Percentiles rank a stretch among this genome's conserved stretches.
These are phyloP conservation scores for Diarsia dahlii DNA, from an alignment of 2,888 invertebrate species.

Conservation along the genomic window DNA sequence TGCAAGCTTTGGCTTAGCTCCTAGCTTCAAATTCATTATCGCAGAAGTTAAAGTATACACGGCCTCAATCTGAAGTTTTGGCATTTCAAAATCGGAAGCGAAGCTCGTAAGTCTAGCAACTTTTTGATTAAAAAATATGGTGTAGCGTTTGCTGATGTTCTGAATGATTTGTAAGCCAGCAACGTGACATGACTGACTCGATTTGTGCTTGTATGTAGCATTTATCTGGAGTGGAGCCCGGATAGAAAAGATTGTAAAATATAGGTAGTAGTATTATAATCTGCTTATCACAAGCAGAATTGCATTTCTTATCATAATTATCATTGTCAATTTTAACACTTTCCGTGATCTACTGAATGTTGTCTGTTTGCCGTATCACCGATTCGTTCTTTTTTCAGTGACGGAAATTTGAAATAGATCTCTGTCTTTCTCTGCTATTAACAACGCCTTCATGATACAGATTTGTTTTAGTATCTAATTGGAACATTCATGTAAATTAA, in stretches of 20 bases:
- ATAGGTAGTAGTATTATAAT: constrained; percentile 7
- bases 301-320: too few species aligned
- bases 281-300: neutral
- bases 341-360: constrained; percentile 22
- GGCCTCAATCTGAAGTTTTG: neutral
- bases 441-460: neutral
- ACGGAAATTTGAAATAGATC: neutral
- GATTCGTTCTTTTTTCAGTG: constrained; percentile 12
- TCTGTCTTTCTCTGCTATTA: constrained; percentile 23
- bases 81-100: constrained; percentile 6
- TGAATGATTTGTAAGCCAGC: constrained; percentile 29
- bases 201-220: constrained; percentile 3
- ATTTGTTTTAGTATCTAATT: constrained; percentile 24
- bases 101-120: constrained; percentile 24
- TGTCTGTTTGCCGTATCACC: constrained; percentile 25
- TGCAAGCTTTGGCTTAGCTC: constrained; percentile 33
- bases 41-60: neutral
- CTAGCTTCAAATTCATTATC: constrained; percentile 11
- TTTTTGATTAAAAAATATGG: constrained; percentile 28
- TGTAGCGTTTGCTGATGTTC: constrained; percentile 45
- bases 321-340: neutral
- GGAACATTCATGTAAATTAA: constrained; percentile 3
- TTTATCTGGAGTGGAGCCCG: constrained; percentile 3
- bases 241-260: neutral
- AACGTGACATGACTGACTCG: constrained; percentile 13